Conservation (phyloP, 2,797 vertebrate species). For the Ataeniobius toweri region DNA sequence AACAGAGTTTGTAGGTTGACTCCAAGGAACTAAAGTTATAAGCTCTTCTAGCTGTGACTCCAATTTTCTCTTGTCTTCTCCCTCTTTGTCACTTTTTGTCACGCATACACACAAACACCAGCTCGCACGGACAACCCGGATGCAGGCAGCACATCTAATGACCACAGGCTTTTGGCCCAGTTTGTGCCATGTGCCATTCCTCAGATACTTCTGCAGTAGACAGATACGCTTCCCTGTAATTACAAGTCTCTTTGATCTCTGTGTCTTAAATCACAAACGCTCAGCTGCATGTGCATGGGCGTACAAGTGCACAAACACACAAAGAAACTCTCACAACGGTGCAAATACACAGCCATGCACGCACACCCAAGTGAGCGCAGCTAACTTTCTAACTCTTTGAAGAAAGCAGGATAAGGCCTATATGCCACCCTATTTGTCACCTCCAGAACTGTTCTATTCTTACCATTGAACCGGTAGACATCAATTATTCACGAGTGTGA, state of each 20-base stretch:
- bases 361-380: slow-evolving; percentile 47
- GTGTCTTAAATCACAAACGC: slow-evolving; percentile 72
- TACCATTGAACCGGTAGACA: slow-evolving; percentile 79
- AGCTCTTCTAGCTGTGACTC: slow-evolving; percentile 59
- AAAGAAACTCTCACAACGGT: slow-evolving; percentile 31
- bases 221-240: slow-evolving; percentile 82
- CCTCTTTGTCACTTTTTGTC: slow-evolving; percentile 27
- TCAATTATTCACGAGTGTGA: slow-evolving; percentile 81
- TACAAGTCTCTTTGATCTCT: slow-evolving; percentile 82
- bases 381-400: slow-evolving; percentile 77
- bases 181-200: slow-evolving; percentile 79
- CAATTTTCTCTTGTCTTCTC: slow-evolving; percentile 37
- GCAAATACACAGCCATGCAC: slow-evolving; percentile 39
- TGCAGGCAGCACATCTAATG: slow-evolving; percentile 69
- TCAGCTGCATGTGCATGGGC: slow-evolving; percentile 32
- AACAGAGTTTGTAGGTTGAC: slow-evolving; percentile 67
- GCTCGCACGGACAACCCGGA: slow-evolving; percentile 20
- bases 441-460: slow-evolving; percentile 82
- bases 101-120: slow-evolving; percentile 26
- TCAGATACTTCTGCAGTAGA: slow-evolving; percentile 80
- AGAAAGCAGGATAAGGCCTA: slow-evolving; percentile 72
- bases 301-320: slow-evolving; percentile 40
- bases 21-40: slow-evolving; percentile 66
- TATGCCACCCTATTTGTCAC: slow-evolving; percentile 79
- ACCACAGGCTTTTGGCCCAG: slow-evolving; percentile 79